Evolutionary conservation across 2,888 invertebrate species (phyloP), one percentile per base, ranked within the genome.

Genomic region (Parelbella ahira): DNA sequence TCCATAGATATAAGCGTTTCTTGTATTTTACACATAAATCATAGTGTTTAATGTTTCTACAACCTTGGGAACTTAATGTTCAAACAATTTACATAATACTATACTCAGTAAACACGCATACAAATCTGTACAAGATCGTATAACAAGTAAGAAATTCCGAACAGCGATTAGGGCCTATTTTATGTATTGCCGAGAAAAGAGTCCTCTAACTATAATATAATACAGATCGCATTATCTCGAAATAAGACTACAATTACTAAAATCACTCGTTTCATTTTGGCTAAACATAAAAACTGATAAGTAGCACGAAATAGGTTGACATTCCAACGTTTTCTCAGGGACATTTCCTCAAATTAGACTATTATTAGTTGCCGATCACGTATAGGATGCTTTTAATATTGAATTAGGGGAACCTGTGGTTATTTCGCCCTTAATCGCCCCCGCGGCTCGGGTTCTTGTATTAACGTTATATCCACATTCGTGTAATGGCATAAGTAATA

Each of bases 351-450:
- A 76, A 83, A 87, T 86, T 81, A 82, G 76, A 69, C 80, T 84
- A 82, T 86, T 83, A 87, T 87, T 87, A 87, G 86, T 81, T 75
- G 77, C 70, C 82, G 82, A 86, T 86, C 86, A 80, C 73, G 72
- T 75, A 73, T 76, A 80, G 81, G 87, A 84, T 86, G 84, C 87
- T 87, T 87, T 87, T 87, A 87, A 87, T 87, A 84, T 84, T 87
- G 81, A 86, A 87, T 87, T 87, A 86, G 84, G 78, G 78, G 73
- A 74, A 67, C 82, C 87, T 80, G 79, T 86, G 77, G 82, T 87
- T 86, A 87, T 66, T 58, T 64, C 65, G 70, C 67, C 84, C 84
- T 80, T 86, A 87, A 87, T 86, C 87, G 83, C 58, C 69, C 68
- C 70, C 62, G 67, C 67, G 71, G 74, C 72, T 63, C 60, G 68